Evolutionary conservation across 2,113 vertebrate genomes (phyloP), one percentile per base, ranked within the genome.

Genomic region (Channa maculata): DNA sequence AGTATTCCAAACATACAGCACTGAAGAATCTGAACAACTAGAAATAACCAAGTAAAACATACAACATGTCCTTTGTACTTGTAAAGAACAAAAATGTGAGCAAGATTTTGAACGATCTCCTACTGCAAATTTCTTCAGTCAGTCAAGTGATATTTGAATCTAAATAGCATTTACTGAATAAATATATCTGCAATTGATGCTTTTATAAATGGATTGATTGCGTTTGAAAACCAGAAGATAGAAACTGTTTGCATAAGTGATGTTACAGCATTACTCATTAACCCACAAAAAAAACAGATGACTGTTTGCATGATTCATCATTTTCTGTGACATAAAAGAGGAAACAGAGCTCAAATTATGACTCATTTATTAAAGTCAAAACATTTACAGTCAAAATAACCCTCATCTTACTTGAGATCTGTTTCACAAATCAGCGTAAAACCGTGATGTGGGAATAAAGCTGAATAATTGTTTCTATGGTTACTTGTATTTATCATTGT

Each of bases 1-100:
- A 87, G 84, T 88, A 83, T 83, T 88, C 4, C 45, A 77, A 72
- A 76, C 44, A 67, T 36, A 58, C 8, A 79, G 38, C 62, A 71
- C 34, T n/a, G 15, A 62, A 37, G 51, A 67, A 70, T 64, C n/a
- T 70, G 12, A 64, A 85, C 65, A 78, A 44, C 52, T 44, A 57
- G 5, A 33, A 70, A 60, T 43, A 59, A 34, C 62, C 7, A 11
- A 3, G 1, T 38, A 54, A 64, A 62, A 55, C 65, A 60, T 9
- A 15, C 45, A 69, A 24, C 36, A 53, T 15, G 4, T 36, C 45
- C 10, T 37, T 10, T 59, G 51, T 55, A 37, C 3, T 54, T 48
- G 4, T 41, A 41, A 60, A 72, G 65, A 50, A 24, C 24, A 24
- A 24, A 24, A 24, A 24, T 24, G 24, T 24, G 24, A 24, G 1